These are phyloP conservation scores for Cyprinodon brontotheroides DNA, from an alignment of 2,113 vertebrate genomes.

Conservation along the genomic window DNA sequence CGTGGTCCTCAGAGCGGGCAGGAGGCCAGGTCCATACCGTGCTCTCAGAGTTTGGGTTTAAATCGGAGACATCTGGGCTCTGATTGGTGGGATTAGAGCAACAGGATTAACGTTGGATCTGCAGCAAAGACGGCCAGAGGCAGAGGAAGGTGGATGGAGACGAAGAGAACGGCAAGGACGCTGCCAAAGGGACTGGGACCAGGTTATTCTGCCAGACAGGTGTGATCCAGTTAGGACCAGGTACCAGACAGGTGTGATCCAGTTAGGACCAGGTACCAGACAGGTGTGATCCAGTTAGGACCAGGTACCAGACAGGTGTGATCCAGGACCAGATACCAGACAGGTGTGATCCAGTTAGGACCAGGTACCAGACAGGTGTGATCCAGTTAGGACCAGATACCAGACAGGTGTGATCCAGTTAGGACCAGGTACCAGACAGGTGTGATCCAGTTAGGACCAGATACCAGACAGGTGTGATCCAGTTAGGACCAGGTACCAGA, in stretches of 20 bases:
- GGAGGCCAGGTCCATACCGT: constrained; percentile 33
- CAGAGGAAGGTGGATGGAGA: constrained; percentile 5
- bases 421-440: not conserved
- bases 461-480: not conserved
- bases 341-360: no score
- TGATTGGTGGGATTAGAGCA: constrained; percentile 57
- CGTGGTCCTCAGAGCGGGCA: not conserved
- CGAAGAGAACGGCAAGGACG: not conserved
- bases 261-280: not conserved
- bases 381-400: not conserved
- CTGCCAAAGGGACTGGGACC: no score
- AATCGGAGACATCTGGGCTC: constrained; percentile 18
- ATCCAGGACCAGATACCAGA: no score
- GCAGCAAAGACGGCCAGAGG: not conserved
- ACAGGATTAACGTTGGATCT: constrained; percentile 14
- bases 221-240: not conserved
- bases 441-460: not conserved
- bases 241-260: not conserved
- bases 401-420: not conserved
- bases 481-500: no score
- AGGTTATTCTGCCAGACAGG: no score
- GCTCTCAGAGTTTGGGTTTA: not conserved
- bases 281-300: not conserved
- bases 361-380: no score
- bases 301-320: no score